Percentiles rank a stretch among this genome's conserved stretches.
Evolutionary conservation across 2,113 vertebrate genomes (phyloP).

Genomic region (Muntiacus muntjak): DNA sequence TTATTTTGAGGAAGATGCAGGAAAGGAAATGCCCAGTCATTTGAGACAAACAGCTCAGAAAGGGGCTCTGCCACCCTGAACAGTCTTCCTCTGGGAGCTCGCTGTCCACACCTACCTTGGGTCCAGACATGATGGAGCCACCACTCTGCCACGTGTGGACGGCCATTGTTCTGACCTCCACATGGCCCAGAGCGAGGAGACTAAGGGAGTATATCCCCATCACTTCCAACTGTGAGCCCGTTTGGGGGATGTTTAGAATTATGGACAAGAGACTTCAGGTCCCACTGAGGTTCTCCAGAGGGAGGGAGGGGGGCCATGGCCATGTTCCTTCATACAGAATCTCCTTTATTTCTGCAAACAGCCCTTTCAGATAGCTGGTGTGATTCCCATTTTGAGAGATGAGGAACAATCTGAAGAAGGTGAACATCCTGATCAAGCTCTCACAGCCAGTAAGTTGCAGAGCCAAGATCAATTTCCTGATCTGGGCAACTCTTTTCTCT

Average conservation of each 20-base stretch:
- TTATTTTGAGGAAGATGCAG: accelerated
- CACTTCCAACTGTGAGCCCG: background rate
- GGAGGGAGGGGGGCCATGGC: background rate
- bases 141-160: background rate
- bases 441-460: background rate
- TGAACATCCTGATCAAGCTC: background rate
- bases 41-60: background rate
- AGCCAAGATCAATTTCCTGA: background rate
- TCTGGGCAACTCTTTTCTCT: background rate
- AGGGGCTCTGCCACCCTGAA: background rate
- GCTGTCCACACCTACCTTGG: background rate
- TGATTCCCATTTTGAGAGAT: too few species aligned
- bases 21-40: background rate
- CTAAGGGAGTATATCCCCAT: background rate
- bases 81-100: background rate
- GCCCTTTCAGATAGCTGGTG: background rate
- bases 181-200: background rate
- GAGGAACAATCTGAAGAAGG: background rate
- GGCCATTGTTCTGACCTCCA: background rate
- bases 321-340: background rate
- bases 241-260: background rate
- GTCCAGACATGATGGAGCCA: background rate
- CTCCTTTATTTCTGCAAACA: background rate
- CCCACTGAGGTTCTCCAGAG: background rate
- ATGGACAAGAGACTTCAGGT: background rate